Conservation (phyloP, 2,888 invertebrate species). For the Andrena bucephala region DNA sequence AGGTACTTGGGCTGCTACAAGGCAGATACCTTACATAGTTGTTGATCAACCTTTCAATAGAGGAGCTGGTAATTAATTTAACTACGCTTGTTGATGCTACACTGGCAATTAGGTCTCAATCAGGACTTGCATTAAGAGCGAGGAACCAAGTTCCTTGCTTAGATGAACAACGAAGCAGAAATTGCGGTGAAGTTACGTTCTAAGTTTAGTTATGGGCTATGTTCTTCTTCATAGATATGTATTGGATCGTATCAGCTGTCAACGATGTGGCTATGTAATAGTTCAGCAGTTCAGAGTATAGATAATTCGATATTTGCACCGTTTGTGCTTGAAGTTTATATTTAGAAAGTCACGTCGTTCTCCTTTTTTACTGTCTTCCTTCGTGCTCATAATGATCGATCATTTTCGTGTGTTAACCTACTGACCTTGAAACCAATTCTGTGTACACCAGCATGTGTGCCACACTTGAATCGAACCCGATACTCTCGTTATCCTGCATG, state of each 20-base stretch:
- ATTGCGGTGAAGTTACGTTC: neutral
- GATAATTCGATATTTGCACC: slow-evolving; percentile 1
- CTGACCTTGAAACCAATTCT: slow-evolving; percentile 36
- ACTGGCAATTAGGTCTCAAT: neutral
- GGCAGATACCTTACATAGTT: neutral
- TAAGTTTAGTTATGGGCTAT: neutral
- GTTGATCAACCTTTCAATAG: neutral
- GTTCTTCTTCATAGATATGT: neutral
- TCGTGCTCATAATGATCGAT: neutral
- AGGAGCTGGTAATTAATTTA: slow-evolving; percentile 3
- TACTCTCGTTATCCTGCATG: neutral
- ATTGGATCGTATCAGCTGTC: no score
- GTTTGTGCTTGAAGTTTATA: neutral
- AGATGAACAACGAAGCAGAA: neutral
- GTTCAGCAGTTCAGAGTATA: neutral
- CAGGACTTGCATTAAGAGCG: neutral
- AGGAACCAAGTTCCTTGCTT: neutral
- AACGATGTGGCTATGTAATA: neutral
- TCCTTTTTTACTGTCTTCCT: neutral
- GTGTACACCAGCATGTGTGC: neutral
- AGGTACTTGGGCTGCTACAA: neutral
- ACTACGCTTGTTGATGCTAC: neutral
- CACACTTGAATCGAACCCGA: neutral
- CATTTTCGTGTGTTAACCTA: slow-evolving; percentile 43
- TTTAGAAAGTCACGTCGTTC: neutral